Conservation (phyloP, 2,888 invertebrate species). For the Gastracanthus pulcherrimus region DNA sequence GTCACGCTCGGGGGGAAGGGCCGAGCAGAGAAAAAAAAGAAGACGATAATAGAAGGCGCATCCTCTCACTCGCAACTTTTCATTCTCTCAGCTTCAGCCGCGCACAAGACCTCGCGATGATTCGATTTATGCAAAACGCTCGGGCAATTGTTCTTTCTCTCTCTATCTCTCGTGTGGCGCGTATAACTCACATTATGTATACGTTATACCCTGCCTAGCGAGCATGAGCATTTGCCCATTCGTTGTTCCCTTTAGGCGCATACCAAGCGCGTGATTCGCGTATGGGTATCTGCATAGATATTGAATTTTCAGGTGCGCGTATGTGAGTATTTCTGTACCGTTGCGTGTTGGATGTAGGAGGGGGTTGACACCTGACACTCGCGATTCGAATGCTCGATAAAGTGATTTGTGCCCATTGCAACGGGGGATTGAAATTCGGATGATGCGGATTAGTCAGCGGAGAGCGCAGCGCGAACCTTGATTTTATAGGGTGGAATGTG, state of each 20-base stretch:
- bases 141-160: neutral
- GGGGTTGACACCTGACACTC: neutral
- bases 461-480: neutral
- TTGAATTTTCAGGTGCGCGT: conserved; percentile 21
- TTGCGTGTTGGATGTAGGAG: too few species aligned
- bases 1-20: neutral
- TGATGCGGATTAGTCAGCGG: neutral
- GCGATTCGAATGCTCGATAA: conserved; percentile 9
- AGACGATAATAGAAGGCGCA: too few species aligned
- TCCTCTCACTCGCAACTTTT: neutral
- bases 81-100: neutral
- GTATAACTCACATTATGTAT: neutral
- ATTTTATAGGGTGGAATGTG: neutral
- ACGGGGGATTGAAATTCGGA: neutral
- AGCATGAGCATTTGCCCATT: neutral
- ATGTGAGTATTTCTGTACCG: neutral
- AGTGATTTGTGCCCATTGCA: neutral
- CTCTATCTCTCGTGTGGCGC: neutral
- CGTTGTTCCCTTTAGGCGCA: conserved; percentile 39
- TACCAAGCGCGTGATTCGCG: conserved; percentile 30
- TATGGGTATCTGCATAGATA: neutral
- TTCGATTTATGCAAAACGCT: conserved; percentile 24
- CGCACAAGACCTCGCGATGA: neutral
- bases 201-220: neutral
- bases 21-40: too few species aligned